These are phyloP conservation scores for Phylloscopus trochiloides DNA, from an alignment of 2,113 vertebrate species.

Conservation along the genomic window DNA sequence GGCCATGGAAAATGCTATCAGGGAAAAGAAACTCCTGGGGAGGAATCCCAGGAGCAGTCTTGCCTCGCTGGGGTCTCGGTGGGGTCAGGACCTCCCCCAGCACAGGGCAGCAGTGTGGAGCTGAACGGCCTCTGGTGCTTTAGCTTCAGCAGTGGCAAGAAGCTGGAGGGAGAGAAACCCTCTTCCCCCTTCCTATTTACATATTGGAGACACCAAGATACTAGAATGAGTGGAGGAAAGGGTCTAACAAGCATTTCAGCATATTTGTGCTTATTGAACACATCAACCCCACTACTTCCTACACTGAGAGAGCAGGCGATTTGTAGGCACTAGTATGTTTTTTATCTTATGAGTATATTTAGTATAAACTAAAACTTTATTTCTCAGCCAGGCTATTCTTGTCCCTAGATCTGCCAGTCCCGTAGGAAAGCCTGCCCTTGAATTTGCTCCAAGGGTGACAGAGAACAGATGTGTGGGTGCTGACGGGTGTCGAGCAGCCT, in stretches of 20 bases:
- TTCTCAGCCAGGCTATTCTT: constrained; percentile 58
- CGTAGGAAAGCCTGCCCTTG: constrained; percentile 15
- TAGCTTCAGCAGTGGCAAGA: constrained; percentile 9
- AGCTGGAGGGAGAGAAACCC: constrained; percentile 23
- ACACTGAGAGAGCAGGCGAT: constrained; percentile 70
- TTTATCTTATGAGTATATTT: constrained; percentile 70
- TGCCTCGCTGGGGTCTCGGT: neutral
- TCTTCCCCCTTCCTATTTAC: constrained; percentile 56
- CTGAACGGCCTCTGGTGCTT: neutral
- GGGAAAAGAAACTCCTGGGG: neutral
- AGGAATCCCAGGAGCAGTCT: neutral
- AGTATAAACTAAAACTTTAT: constrained; percentile 58
- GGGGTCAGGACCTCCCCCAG: neutral
- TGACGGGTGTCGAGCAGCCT: neutral
- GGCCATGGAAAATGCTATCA: neutral
- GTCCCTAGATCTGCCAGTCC: constrained; percentile 31
- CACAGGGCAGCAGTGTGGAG: neutral
- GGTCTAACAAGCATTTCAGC: constrained; percentile 58
- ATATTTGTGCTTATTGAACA: constrained; percentile 82
- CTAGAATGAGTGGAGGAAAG: constrained; percentile 45
- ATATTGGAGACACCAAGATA: constrained; percentile 26
- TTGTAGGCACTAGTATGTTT: constrained; percentile 82
- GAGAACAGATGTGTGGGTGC: neutral
- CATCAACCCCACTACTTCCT: constrained; percentile 74
- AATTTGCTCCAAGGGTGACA: constrained; percentile 6